Evolutionary conservation across 92 coral and sea anemone species (phyloP).

Genomic region (Umimayanthus chanpuru): DNA sequence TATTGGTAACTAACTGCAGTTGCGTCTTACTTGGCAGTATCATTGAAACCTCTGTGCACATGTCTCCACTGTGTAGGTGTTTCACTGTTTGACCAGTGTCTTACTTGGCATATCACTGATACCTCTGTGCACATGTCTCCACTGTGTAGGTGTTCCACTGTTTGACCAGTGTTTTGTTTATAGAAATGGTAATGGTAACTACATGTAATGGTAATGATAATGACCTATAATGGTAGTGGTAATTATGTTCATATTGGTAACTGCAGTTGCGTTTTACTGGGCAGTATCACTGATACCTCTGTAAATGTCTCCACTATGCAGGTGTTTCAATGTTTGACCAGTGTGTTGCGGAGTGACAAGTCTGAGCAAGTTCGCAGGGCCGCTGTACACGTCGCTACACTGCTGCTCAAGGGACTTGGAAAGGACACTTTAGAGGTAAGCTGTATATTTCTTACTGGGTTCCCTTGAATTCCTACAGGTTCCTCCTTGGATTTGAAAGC

Average conservation of each 20-base stretch:
- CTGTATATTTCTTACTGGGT: not conserved
- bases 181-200: too few relatives aligned
- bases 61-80: constrained; percentile 56
- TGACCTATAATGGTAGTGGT: too few relatives aligned
- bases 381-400: constrained; percentile 74
- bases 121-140: not conserved
- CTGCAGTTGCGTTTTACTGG: not conserved
- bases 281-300: not conserved
- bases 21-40: not conserved
- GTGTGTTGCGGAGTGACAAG: constrained; percentile 81
- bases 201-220: too few relatives aligned
- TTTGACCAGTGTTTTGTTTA: not conserved
- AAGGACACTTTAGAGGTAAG: constrained; percentile 69
- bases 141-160: constrained; percentile 75
- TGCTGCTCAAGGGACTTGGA: constrained; percentile 87
- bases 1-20: too few relatives aligned
- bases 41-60: not conserved
- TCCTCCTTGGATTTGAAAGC: too few relatives aligned
- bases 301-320: constrained; percentile 16
- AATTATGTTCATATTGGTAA: too few relatives aligned
- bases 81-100: constrained; percentile 76
- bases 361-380: constrained; percentile 88
- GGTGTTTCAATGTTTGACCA: constrained; percentile 79
- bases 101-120: constrained; percentile 21
- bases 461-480: too few relatives aligned